Base-by-base conservation (phyloP, 2,797 vertebrate species). In the Hypotaenidia okinawae region DNA sequence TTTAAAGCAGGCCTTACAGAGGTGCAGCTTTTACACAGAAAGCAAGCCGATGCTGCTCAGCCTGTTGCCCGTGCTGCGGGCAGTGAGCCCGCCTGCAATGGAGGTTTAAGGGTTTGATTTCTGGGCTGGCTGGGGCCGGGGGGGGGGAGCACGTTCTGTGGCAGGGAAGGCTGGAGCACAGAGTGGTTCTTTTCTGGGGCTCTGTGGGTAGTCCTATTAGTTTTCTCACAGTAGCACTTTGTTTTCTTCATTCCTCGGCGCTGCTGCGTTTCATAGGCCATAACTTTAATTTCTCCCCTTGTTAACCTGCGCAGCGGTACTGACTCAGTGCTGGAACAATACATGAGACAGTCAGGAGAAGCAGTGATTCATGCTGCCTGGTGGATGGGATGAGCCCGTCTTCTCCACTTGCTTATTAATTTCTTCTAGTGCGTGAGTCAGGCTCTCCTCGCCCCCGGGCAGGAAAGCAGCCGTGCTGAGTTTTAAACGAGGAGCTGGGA, bases 281-380 rank as follows among this genome's bases (percentile, higher is more conserved):
- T 89, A 70, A 62, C 79, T 84, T 32, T 32, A 64, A 73, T 81
- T 37, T 35, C 76, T 81, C 54, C 92, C 76, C 66, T 41, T 18
- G 87, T 72, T 91, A 91, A 90, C 94, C 87, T 4, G 94, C 75
- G 8, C 93, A 87, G 93, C 51, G 1, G 85, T 41, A 35, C 89
- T 96, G 94, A 96, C 84, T 96, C 95, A 95, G 95, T 45, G 61
- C 93, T 32, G 88, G 84, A 95, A 92, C 95, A 95, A 95, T 87
- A n/a, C 37, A 15, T 19, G 13, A 28, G 87, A 7, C 74, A 73
- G 88, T 41, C 70, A 70, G 82, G 75, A 67, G 76, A 11, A 64
- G 67, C 84, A 16, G 90, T 96, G 95, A 96, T 92, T 97, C 95
- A 95, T n/a, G 68, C 87, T 85, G 93, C 76, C 76, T 80, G 79